Percentiles rank a stretch among this genome's conserved stretches.
Evolutionary conservation across 2,797 vertebrate species (phyloP).

Genomic region (Coregonus sp.): DNA sequence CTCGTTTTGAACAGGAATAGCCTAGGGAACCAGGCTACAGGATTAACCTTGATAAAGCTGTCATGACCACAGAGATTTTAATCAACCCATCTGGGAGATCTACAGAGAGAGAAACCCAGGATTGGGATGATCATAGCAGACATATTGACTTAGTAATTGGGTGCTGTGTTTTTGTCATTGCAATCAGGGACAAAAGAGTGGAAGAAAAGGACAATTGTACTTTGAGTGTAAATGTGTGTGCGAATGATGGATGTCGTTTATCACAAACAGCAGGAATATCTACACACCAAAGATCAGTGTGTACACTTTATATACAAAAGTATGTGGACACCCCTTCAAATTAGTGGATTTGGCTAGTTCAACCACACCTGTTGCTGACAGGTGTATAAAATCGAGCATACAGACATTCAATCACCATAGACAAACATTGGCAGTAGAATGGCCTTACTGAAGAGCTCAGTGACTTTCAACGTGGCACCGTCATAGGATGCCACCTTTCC

Average conservation of each 20-base stretch:
- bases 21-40: constrained; percentile 18
- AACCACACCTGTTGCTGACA: too few species aligned
- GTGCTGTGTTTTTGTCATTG: constrained; percentile 2
- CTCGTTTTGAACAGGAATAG: constrained; percentile 33
- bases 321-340: too few species aligned
- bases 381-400: too few species aligned
- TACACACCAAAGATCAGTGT: too few species aligned
- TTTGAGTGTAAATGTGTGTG: not conserved
- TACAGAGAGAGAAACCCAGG: constrained; percentile 6
- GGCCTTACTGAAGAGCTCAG: too few species aligned
- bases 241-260: not conserved
- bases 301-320: too few species aligned
- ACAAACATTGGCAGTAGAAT: too few species aligned
- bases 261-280: not conserved
- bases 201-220: constrained; percentile 3
- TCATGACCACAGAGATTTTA: constrained; percentile 25
- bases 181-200: not conserved
- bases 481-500: too few species aligned
- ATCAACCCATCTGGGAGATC: constrained; percentile 24
- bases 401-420: too few species aligned
- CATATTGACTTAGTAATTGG: constrained; percentile 13
- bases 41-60: constrained; percentile 42
- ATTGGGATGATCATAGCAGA: constrained; percentile 9
- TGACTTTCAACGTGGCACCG: too few species aligned
- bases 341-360: too few species aligned